Conservation (phyloP, 92 coral and sea anemone genomes). For the Epizoanthus rinbou region DNA sequence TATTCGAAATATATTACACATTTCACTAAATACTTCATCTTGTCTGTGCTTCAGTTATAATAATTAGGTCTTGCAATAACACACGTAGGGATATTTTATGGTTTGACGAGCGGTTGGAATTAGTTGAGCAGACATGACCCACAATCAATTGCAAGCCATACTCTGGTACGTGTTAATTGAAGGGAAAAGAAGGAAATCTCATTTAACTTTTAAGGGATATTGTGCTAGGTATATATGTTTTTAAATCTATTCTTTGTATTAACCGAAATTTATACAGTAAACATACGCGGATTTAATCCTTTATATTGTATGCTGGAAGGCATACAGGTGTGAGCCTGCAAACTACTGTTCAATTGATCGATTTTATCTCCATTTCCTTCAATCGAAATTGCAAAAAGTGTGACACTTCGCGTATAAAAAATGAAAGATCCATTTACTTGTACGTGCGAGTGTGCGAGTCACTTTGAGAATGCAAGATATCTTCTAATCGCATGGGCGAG, state of each 20-base stretch:
- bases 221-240: not conserved
- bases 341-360: too few relatives aligned
- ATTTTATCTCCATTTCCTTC: too few relatives aligned
- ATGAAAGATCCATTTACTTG: too few relatives aligned
- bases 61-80: too few relatives aligned
- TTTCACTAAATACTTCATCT: slow-evolving; percentile 27
- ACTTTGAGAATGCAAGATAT: too few relatives aligned
- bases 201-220: not conserved
- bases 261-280: not conserved
- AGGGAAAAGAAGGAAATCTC: not conserved
- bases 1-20: not conserved
- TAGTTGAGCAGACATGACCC: not conserved
- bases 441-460: too few relatives aligned
- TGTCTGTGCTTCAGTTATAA: not conserved
- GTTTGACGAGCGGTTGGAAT: not conserved
- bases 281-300: not conserved
- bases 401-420: too few relatives aligned
- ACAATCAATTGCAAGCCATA: not conserved
- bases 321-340: too few relatives aligned
- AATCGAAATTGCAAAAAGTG: too few relatives aligned
- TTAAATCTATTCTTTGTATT: not conserved
- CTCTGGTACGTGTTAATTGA: not conserved
- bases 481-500: too few relatives aligned
- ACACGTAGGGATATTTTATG: not conserved
- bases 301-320: not conserved